A percentile compares a stretch with the other conserved stretches of the same genome.
Conservation (phyloP, 1,140 invertebrate genomes). For the Drosophila nigrodunni region DNA sequence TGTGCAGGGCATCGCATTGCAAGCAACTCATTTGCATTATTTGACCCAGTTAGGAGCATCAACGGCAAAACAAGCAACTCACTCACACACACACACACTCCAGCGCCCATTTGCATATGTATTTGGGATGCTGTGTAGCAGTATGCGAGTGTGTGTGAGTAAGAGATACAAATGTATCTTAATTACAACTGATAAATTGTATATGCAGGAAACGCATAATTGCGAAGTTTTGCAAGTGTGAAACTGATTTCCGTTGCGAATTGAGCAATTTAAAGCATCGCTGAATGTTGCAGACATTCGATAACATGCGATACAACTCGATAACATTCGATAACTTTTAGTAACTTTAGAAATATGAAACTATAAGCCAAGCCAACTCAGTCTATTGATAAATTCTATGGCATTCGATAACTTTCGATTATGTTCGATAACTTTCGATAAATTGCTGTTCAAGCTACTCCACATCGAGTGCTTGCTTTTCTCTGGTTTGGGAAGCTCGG, state of each 20-base stretch:
- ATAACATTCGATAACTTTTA: too few relatives aligned
- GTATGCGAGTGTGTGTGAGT: constrained; percentile 1
- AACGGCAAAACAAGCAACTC: constrained; percentile 48
- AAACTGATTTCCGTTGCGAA: neutral
- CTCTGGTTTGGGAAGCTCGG: too few relatives aligned
- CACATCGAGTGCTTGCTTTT: too few relatives aligned
- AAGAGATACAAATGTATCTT: constrained; percentile 14
- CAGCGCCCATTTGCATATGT: constrained; percentile 22
- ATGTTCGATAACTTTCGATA: too few relatives aligned
- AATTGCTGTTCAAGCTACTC: too few relatives aligned
- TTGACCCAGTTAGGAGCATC: constrained; percentile 67
- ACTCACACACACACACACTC: constrained; percentile 19
- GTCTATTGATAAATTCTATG: too few relatives aligned
- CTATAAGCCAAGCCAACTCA: too few relatives aligned
- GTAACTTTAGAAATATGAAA: too few relatives aligned
- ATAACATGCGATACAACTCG: too few relatives aligned
- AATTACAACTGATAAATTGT: constrained; percentile 25
- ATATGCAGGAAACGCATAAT: neutral
- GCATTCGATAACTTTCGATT: too few relatives aligned
- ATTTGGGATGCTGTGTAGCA: neutral
- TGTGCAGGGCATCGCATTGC: constrained; percentile 33
- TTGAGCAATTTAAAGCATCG: neutral
- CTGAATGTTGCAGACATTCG: neutral
- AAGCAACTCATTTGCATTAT: constrained; percentile 61
- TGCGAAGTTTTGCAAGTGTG: neutral